Evolutionary conservation across 2,113 vertebrate species (phyloP).

Genomic region (Puffinus mauretanicus): DNA sequence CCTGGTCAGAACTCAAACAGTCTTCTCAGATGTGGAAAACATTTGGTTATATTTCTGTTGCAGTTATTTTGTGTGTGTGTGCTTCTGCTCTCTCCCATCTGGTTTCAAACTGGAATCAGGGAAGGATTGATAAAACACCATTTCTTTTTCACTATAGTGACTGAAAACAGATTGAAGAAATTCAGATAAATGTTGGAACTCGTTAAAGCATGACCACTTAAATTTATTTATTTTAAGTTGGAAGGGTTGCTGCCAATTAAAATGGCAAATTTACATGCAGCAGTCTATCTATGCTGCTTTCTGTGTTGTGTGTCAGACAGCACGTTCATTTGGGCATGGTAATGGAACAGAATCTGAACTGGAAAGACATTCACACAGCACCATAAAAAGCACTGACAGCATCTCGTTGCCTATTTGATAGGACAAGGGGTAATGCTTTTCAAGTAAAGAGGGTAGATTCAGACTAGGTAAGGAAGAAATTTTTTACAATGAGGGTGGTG

Average conservation of each 20-base stretch:
- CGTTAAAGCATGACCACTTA: conserved; percentile 50
- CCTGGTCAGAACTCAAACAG: conserved; percentile 2
- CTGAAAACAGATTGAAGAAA: conserved; percentile 65
- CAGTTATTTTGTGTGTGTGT: conserved; percentile 36
- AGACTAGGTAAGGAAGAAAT: not conserved
- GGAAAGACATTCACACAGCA: not conserved
- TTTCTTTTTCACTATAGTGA: conserved; percentile 61
- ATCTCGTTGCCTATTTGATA: not conserved
- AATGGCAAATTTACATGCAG: conserved; percentile 34
- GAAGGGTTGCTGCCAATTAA: conserved; percentile 45
- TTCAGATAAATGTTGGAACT: conserved; percentile 53
- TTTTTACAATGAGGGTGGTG: not conserved
- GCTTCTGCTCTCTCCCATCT: conserved; percentile 64
- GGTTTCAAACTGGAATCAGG: conserved; percentile 43
- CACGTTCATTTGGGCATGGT: not conserved
- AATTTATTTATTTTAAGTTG: conserved; percentile 50
- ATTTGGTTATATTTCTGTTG: conserved; percentile 66
- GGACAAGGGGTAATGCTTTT: not conserved
- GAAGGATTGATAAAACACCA: conserved; percentile 36
- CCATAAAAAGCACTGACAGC: not conserved
- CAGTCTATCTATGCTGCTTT: not conserved
- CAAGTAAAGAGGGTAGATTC: not conserved
- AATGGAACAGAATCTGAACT: not conserved
- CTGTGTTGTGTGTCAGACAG: not conserved
- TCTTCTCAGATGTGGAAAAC: conserved; percentile 50